These are phyloP conservation scores for Parapsyche elsis DNA, from an alignment of 1,140 invertebrate genomes.

Conservation along the genomic window DNA sequence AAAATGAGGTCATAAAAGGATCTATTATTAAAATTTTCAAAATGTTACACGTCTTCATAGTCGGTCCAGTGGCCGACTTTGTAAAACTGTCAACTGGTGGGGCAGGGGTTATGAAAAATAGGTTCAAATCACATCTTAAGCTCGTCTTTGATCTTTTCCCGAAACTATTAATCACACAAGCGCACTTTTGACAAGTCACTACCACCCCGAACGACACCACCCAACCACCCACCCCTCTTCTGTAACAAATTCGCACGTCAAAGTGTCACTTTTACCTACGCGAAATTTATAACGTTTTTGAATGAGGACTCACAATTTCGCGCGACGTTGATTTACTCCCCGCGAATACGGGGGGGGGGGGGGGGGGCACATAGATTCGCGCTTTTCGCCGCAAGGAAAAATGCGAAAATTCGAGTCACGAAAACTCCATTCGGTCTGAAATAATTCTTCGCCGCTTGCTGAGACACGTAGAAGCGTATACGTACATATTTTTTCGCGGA, in stretches of 20 bases:
- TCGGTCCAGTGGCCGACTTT: too few species aligned
- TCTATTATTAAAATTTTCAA: background rate
- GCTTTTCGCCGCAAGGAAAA: background rate
- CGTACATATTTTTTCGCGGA: background rate
- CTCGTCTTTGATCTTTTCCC: constrained; percentile 49
- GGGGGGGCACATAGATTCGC: too few species aligned
- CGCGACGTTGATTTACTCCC: constrained; percentile 51
- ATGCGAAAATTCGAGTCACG: constrained; percentile 24
- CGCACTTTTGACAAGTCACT: constrained; percentile 55
- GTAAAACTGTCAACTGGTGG: constrained; percentile 40
- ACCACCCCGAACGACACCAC: constrained; percentile 24
- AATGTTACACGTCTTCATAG: too few species aligned
- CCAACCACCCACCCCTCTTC: background rate
- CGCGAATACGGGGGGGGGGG: background rate
- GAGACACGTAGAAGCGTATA: background rate
- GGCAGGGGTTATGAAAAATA: constrained; percentile 32
- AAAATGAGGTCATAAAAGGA: too few species aligned
- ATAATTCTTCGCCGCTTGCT: background rate
- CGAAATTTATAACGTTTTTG: constrained; percentile 52
- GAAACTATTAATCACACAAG: constrained; percentile 51
- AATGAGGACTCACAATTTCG: constrained; percentile 46
- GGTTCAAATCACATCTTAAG: constrained; percentile 40
- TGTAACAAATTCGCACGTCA: constrained; percentile 55
- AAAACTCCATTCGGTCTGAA: too few species aligned
- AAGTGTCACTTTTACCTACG: constrained; percentile 55